phyloP scores from a whole-genome alignment of 2,113 vertebrate species.

The Sialia sialis region DNA sequence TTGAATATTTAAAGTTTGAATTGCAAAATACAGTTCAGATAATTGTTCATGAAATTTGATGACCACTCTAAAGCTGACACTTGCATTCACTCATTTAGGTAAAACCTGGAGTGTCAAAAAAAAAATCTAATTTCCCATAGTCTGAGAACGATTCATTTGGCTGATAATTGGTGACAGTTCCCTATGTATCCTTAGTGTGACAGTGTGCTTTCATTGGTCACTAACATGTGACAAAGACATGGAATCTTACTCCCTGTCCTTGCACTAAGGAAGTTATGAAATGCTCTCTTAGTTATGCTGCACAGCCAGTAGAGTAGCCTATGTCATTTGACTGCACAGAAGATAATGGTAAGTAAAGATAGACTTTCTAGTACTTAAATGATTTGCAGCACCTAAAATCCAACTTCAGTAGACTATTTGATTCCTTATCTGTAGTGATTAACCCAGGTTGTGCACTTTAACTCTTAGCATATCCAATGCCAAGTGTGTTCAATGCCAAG shows the following conservation, averaged over 20 bases:
- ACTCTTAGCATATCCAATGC: not conserved
- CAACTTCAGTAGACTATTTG: not conserved
- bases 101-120: not conserved
- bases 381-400: not conserved
- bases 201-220: not conserved
- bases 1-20: not conserved
- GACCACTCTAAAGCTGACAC: not conserved
- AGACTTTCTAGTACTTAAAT: not conserved
- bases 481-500: not conserved
- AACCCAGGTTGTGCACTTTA: not conserved
- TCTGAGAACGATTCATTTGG: not conserved
- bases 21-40: not conserved
- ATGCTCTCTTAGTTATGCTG: not conserved
- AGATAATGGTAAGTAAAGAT: slow-evolving; percentile 24
- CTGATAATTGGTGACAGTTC: not conserved
- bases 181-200: not conserved
- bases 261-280: not conserved
- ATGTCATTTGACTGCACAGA: not conserved
- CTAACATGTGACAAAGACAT: not conserved
- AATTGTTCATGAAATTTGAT: not conserved
- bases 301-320: not conserved
- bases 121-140: not conserved
- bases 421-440: not conserved
- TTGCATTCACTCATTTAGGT: not conserved
- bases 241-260: not conserved